These are phyloP conservation scores for Sinocyclocheilus anophthalmus DNA, from an alignment of 2,113 vertebrate genomes.

Conservation along the genomic window DNA sequence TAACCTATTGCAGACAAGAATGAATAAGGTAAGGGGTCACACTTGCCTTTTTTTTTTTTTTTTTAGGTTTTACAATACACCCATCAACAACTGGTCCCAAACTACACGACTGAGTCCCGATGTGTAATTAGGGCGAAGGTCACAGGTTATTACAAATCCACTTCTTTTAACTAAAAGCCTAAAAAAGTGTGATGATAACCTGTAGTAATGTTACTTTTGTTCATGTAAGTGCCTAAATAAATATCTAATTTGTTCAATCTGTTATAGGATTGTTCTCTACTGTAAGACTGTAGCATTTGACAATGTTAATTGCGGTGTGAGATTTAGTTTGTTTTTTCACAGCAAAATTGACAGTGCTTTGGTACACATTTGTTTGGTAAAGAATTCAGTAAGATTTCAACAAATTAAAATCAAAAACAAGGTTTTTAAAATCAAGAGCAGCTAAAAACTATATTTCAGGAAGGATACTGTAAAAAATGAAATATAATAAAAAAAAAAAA, in stretches of 20 bases:
- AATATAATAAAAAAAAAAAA: too few species aligned
- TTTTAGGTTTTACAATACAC: constrained; percentile 29
- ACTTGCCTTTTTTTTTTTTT: background rate
- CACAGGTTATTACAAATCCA: background rate
- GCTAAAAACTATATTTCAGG: constrained; percentile 50
- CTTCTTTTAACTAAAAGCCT: background rate
- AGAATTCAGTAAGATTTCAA: constrained; percentile 33
- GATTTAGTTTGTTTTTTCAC: background rate
- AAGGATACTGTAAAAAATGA: too few species aligned
- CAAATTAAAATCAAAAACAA: background rate
- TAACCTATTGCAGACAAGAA: constrained; percentile 39
- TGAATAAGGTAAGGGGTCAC: background rate
- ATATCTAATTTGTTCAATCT: background rate
- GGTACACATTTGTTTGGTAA: constrained; percentile 64
- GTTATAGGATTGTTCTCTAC: background rate
- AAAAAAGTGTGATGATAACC: background rate
- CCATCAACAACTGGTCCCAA: constrained; percentile 43
- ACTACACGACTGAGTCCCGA: background rate
- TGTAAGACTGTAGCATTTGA: constrained; percentile 7
- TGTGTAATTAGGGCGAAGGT: constrained; percentile 1
- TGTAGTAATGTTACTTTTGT: too few species aligned
- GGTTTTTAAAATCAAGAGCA: constrained; percentile 10
- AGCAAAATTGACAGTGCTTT: constrained; percentile 62
- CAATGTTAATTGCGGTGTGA: background rate
- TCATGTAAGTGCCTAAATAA: background rate